Evolutionary conservation across 2,797 vertebrate genomes (phyloP).

Genomic region (Aselliscus stoliczkanus): DNA sequence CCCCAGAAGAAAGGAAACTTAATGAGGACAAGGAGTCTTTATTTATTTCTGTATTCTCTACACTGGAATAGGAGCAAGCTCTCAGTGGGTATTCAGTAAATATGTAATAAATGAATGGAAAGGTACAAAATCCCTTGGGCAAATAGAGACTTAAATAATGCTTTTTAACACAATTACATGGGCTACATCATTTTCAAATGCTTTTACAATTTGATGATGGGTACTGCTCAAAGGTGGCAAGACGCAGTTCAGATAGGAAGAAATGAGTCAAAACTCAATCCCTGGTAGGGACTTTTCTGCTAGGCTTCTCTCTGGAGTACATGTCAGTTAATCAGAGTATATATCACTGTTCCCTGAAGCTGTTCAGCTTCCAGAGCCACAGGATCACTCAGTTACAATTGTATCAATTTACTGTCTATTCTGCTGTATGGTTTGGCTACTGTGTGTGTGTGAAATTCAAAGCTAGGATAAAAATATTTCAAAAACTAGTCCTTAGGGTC

Average conservation of each 20-base stretch:
- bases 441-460: slow-evolving; percentile 30
- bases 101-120: neutral
- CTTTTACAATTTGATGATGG: neutral
- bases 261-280: neutral
- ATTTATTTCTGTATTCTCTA: neutral
- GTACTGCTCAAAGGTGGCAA: neutral
- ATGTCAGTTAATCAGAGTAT: neutral
- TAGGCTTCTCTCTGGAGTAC: neutral
- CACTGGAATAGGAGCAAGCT: neutral
- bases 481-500: neutral
- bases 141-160: slow-evolving; percentile 3
- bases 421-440: neutral
- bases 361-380: neutral
- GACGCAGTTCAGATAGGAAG: neutral
- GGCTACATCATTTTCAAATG: neutral
- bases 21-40: neutral
- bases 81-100: neutral
- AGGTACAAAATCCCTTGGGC: neutral
- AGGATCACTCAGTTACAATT: neutral
- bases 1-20: neutral
- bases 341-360: neutral
- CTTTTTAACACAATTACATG: neutral
- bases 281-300: neutral
- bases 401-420: slow-evolving; percentile 32
- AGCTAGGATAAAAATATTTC: slow-evolving; percentile 29